Percentiles rank a stretch among this genome's conserved stretches.
Conservation (phyloP, 2,113 vertebrate genomes). For the Sinocyclocheilus maitianheensis region DNA sequence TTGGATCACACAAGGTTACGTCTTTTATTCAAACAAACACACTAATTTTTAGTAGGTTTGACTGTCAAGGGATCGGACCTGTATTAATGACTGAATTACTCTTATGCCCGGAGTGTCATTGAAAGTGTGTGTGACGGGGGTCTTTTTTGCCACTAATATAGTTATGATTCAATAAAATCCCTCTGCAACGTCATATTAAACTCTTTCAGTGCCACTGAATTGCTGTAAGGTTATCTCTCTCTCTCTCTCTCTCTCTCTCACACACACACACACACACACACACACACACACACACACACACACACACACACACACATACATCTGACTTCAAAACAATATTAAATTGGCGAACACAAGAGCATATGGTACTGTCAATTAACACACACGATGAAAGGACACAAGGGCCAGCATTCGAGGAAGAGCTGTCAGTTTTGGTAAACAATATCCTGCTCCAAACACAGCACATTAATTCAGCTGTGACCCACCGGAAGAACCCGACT, state of each 20-base stretch:
- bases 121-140: background rate
- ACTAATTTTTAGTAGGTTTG: background rate
- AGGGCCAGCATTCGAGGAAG: background rate
- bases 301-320: background rate
- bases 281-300: too few relatives aligned
- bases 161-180: background rate
- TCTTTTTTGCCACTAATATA: background rate
- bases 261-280: too few relatives aligned
- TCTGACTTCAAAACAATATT: slow-evolving; percentile 13
- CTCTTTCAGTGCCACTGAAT: slow-evolving; percentile 11
- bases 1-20: background rate
- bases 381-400: background rate
- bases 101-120: background rate
- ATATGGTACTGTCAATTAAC: background rate
- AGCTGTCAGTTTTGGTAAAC: background rate
- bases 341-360: background rate
- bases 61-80: background rate
- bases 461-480: slow-evolving; percentile 16
- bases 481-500: background rate
- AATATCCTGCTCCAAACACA: background rate
- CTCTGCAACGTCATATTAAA: background rate
- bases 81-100: background rate
- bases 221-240: background rate
- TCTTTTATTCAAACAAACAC: background rate
- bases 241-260: too few relatives aligned